Percentiles rank a stretch among this genome's conserved stretches.
phyloP scores from a whole-genome alignment of 2,113 vertebrate genomes.

The Ammodramus savannarum region DNA sequence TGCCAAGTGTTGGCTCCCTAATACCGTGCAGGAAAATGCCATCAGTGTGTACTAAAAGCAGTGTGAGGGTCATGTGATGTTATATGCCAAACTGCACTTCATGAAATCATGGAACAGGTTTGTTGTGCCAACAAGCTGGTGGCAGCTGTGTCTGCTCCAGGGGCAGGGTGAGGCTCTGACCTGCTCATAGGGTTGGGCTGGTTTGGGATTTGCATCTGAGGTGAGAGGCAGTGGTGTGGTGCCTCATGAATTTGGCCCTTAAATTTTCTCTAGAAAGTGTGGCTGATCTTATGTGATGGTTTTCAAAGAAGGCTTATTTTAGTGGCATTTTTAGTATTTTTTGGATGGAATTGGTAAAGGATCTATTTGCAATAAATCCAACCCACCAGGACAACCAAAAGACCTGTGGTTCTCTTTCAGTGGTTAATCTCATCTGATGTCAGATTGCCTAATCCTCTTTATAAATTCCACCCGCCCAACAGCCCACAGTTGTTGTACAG shows the following conservation, averaged over 20 bases:
- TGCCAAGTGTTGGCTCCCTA: background rate
- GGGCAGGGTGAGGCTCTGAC: background rate
- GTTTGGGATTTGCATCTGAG: background rate
- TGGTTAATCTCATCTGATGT: background rate
- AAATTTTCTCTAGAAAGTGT: background rate
- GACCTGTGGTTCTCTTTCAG: background rate
- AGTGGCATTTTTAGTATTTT: background rate
- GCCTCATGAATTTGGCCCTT: background rate
- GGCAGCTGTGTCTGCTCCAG: background rate
- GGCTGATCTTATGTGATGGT: background rate
- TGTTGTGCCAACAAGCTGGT: background rate
- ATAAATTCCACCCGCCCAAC: background rate
- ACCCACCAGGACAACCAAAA: background rate
- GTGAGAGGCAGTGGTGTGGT: background rate
- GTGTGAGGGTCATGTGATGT: background rate
- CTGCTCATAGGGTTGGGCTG: background rate
- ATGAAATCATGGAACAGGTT: background rate
- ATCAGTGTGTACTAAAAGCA: background rate
- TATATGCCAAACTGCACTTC: background rate
- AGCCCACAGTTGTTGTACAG: background rate
- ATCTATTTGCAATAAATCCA: background rate
- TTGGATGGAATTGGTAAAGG: background rate
- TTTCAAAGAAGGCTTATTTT: background rate
- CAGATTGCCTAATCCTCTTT: background rate
- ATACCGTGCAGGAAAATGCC: rapidly evolving